Evolutionary conservation across 2,797 vertebrate genomes (phyloP).

Genomic region (Pantherophis alleghaniensis): DNA sequence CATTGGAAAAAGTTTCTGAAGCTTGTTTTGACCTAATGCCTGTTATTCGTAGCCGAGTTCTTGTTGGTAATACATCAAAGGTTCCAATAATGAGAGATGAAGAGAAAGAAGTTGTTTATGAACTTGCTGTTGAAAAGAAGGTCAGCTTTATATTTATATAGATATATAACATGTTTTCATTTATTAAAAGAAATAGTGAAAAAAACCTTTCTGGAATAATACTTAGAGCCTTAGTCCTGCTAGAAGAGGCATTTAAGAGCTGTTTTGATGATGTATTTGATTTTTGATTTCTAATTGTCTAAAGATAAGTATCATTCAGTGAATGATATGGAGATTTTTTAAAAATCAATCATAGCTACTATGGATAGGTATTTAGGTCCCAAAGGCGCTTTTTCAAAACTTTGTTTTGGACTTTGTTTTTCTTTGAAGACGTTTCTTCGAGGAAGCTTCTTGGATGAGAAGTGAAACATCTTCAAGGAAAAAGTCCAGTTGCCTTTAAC

Average conservation of each 20-base stretch:
- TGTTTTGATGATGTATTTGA: background rate
- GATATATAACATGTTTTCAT: background rate
- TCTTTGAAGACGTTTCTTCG: background rate
- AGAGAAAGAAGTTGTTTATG: constrained; percentile 86
- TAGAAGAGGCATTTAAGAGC: background rate
- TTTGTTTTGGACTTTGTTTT: no score
- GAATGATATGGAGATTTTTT: background rate
- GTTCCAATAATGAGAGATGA: constrained; percentile 87
- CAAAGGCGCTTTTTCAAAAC: background rate
- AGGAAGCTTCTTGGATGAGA: background rate
- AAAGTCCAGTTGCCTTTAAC: background rate
- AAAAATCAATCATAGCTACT: background rate
- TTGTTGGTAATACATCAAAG: constrained; percentile 81
- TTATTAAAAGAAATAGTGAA: background rate
- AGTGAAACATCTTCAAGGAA: background rate
- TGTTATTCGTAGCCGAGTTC: constrained; percentile 84
- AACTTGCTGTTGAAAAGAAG: constrained; percentile 77
- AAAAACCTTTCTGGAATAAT: background rate
- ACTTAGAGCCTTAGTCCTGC: background rate
- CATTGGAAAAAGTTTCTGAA: constrained; percentile 77
- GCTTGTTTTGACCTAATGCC: constrained; percentile 87
- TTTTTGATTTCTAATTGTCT: background rate
- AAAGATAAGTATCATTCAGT: background rate
- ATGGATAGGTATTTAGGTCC: background rate
- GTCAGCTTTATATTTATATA: constrained; percentile 66